Base-by-base conservation (phyloP, 1,140 invertebrate species). In the Archegozetes longisetosus region DNA sequence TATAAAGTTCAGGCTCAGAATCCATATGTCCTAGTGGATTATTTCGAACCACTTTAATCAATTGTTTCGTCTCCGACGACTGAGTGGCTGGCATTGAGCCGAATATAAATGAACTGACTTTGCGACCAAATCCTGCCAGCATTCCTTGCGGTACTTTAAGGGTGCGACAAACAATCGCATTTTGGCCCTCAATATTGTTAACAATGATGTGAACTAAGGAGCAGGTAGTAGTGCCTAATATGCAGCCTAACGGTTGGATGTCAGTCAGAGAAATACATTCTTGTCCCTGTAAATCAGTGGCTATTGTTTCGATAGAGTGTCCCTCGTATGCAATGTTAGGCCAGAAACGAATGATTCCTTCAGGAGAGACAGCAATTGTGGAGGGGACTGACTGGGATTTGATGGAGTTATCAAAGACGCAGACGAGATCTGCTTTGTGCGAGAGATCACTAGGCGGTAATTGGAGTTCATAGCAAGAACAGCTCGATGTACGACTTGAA, bases 341-440 rank as follows among this genome's bases (percentile, higher is more conserved):
- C 92, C 92, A 96, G 70, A 86, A 95, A 17, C 89, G 77, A 2
- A 90, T 82, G 32, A 83, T 77, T n/a, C 90, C 92, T 70, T 93
- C 90, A 25, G 91, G 89, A 13, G 89, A 93, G 0, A 92, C 87
- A 46, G 89, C 89, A 64, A 95, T 82, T 68, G 88, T 92, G 12
- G 85, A 84, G 26, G 89, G 85, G 64, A 83, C 79, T 13, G 23
- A 25, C 55, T 84, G 82, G 60, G 79, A 78, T 14, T 81, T 80
- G 6, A 9, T 6, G 17, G 32, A 9, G 6, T 17, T 40, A 17
- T 40, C 32, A 46, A 53, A 61, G 6, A 94, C 79, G 62, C 81
- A 80, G 4, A 94, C 84, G 26, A 93, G 77, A 60, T 88, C 83
- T n/a, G 90, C 88, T 70, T 84, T 83, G 70, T 95, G 90, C 1